Base-by-base conservation (phyloP, 2,797 vertebrate genomes). In the Coregonus sp. region DNA sequence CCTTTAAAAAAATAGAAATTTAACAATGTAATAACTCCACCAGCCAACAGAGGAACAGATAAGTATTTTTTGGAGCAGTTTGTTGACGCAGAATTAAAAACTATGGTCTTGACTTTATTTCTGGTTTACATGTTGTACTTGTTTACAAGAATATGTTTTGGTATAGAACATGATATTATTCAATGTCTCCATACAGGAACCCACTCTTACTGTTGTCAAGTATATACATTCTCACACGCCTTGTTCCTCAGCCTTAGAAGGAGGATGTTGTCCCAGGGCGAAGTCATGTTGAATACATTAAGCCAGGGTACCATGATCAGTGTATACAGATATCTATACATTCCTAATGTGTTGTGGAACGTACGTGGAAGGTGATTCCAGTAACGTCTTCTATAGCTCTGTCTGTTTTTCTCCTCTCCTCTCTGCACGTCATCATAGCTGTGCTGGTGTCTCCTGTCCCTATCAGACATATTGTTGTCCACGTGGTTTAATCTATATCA, bases 1-100 rank as follows among this genome's bases (percentile, higher is more conserved):
- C 70, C 84, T 87, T 87, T 81, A 85, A 87, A 91, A 93, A 93
- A 93, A 92, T 91, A 93, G 18, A 93, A 88, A 88, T 92, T 88
- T 84, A 81, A 87, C 81, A 75, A 86, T 82, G 80, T 75, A 75
- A 77, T 2, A 73, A 83, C 77, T 78, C 80, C 71, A 77, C 76
- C 74, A 78, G 77, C 82, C 76, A 47, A 87, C 86, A 83, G 79
- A 77, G 77, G 67, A 84, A 85, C 47, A 80, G 35, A 50, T 70
- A 81, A 1, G 2, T 56, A 5, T 52, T 51, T 15, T 56, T 16
- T 33, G 66, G 68, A 78, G 75, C 74, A 78, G 78, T 77, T 81
- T 47, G 80, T 65, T 81, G 72, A 75, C 73, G 74, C 73, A 65
- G 77, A 80, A 78, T 79, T 78, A 71, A 70, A 70, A 71, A 82